phyloP scores from a whole-genome alignment of 2,888 invertebrate genomes.

The Agriopis marginaria region DNA sequence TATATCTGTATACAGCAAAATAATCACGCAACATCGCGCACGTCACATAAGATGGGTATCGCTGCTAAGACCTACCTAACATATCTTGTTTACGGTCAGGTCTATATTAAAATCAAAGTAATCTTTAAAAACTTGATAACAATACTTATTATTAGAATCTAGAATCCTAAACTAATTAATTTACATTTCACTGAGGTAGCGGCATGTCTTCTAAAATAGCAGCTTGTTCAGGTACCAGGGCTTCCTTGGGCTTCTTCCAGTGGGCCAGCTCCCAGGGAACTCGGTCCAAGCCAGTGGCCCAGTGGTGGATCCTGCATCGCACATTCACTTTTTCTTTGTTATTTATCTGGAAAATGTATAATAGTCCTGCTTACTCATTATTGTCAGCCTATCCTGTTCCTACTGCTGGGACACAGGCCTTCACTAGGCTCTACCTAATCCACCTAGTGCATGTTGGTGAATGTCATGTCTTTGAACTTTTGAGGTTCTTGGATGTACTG shows the following conservation, averaged over 20 bases:
- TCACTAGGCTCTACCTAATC: no score
- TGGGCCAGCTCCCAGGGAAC: conserved; percentile 80
- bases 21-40: neutral
- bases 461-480: no score
- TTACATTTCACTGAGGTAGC: conserved; percentile 47
- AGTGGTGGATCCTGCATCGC: conserved; percentile 92
- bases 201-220: conserved; percentile 70
- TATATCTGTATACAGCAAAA: neutral
- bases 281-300: conserved; percentile 89
- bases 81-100: neutral
- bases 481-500: no score
- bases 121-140: conserved; percentile 9
- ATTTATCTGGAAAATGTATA: conserved; percentile 86
- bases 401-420: no score
- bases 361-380: no score
- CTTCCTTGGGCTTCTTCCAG: conserved; percentile 85
- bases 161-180: conserved; percentile 9
- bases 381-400: no score
- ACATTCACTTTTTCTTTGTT: conserved; percentile 90
- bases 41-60: neutral
- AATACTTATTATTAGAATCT: conserved; percentile 26
- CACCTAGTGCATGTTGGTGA: no score
- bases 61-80: neutral
- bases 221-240: conserved; percentile 86
- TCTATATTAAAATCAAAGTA: conserved; percentile 1